Conservation (phyloP, 1,140 invertebrate genomes). For the Drosophila nigromelanica region DNA sequence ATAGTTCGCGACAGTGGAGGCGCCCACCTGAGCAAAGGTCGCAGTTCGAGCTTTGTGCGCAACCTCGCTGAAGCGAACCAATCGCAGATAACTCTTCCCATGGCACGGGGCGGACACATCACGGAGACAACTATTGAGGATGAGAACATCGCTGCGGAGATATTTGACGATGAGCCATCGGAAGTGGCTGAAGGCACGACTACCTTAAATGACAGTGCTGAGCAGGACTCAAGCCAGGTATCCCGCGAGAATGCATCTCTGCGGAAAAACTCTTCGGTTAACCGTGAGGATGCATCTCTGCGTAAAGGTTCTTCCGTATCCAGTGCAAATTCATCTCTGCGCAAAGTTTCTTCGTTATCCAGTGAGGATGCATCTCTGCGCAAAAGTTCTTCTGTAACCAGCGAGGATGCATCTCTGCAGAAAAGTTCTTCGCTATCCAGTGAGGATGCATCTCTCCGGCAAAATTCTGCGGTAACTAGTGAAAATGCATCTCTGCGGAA, state of each 20-base stretch:
- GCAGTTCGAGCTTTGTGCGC: slow-evolving; percentile 56
- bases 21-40: slow-evolving; percentile 47
- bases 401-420: too few relatives aligned
- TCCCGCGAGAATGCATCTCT: slow-evolving; percentile 3
- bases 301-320: too few relatives aligned
- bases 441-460: too few relatives aligned
- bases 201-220: slow-evolving; percentile 23
- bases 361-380: slow-evolving; percentile 1
- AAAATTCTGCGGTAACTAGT: neutral
- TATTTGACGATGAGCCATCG: slow-evolving; percentile 54
- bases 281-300: too few relatives aligned
- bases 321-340: too few relatives aligned
- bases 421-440: too few relatives aligned
- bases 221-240: slow-evolving; percentile 53
- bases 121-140: slow-evolving; percentile 39
- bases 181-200: slow-evolving; percentile 40
- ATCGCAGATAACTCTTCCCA: slow-evolving; percentile 12
- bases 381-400: too few relatives aligned
- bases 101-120: slow-evolving; percentile 53
- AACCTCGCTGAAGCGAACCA: slow-evolving; percentile 24
- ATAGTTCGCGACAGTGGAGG: slow-evolving; percentile 49
- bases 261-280: too few relatives aligned
- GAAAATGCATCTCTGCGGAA: neutral
- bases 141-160: slow-evolving; percentile 67
- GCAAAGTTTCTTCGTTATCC: neutral